Evolutionary conservation across 2,888 invertebrate species (phyloP).

Genomic region (Drosophila niveifrons): DNA sequence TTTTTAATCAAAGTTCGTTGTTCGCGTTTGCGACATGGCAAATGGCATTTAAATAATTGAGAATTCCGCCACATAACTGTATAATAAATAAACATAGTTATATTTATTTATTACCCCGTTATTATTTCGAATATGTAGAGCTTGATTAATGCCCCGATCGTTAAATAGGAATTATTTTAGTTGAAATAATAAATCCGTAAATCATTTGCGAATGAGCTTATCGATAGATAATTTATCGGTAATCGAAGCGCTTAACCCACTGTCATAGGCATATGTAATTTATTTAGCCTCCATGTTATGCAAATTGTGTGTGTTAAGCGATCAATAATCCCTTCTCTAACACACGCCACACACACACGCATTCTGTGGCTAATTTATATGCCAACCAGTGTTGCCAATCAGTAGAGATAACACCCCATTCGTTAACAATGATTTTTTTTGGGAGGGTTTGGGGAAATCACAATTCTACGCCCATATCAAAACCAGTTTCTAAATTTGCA

Average conservation of each 20-base stretch:
- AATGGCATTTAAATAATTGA: too few relatives aligned
- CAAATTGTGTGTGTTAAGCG: slow-evolving; percentile 30
- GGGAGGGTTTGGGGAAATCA: neutral
- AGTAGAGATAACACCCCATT: slow-evolving; percentile 33
- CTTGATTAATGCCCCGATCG: neutral
- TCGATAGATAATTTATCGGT: slow-evolving; percentile 32
- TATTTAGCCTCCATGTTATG: slow-evolving; percentile 26
- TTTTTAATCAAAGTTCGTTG: slow-evolving; percentile 29
- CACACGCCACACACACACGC: slow-evolving; percentile 14
- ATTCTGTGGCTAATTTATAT: slow-evolving; percentile 31
- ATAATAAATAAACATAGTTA: too few relatives aligned
- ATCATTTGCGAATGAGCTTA: neutral
- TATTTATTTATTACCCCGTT: too few relatives aligned
- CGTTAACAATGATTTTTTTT: slow-evolving; percentile 29
- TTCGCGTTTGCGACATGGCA: neutral
- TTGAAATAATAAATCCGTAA: slow-evolving; percentile 1
- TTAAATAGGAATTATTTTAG: neutral
- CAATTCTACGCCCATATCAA: slow-evolving; percentile 34
- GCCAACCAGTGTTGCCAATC: slow-evolving; percentile 21
- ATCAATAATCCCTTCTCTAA: slow-evolving; percentile 39
- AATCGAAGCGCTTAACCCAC: slow-evolving; percentile 21
- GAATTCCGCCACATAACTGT: too few relatives aligned
- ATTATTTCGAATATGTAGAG: neutral
- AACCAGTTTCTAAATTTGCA: slow-evolving; percentile 41
- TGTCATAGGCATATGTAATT: slow-evolving; percentile 20